phyloP scores from a whole-genome alignment of 2,888 invertebrate species.

The Agonopterix subpropinquella region DNA sequence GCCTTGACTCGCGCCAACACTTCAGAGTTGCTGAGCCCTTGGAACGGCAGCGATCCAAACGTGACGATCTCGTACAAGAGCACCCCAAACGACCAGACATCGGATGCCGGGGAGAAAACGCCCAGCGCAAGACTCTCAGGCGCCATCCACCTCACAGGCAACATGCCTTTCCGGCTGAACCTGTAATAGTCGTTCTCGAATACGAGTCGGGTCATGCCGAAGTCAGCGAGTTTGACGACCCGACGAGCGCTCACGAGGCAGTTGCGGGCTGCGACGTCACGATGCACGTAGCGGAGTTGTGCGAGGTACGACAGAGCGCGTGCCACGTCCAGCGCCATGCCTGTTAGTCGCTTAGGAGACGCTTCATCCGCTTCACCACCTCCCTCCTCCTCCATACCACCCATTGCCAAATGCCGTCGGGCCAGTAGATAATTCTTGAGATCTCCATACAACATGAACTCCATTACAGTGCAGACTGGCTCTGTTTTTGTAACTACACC shows the following conservation, averaged over 20 bases:
- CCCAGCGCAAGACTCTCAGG: constrained; percentile 90
- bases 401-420: constrained; percentile 86
- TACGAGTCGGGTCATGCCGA: constrained; percentile 93
- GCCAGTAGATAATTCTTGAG: constrained; percentile 91
- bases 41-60: constrained; percentile 93
- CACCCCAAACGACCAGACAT: constrained; percentile 94
- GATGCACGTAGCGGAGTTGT: constrained; percentile 90
- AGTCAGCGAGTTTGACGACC: constrained; percentile 88
- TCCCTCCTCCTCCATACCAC: constrained; percentile 80
- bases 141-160: constrained; percentile 96
- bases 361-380: constrained; percentile 84
- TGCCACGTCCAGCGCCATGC: constrained; percentile 92
- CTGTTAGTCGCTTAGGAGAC: constrained; percentile 85
- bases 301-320: constrained; percentile 90
- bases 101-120: constrained; percentile 89
- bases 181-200: constrained; percentile 93
- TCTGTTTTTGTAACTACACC: constrained; percentile 92
- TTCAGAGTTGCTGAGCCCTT: constrained; percentile 89
- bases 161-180: constrained; percentile 90
- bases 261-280: constrained; percentile 89
- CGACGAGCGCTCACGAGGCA: constrained; percentile 85
- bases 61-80: constrained; percentile 92
- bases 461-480: constrained; percentile 94
- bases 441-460: constrained; percentile 95
- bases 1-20: constrained; percentile 87